Evolutionary conservation across 2,113 vertebrate genomes (phyloP), one percentile per base, ranked within the genome.

Genomic region (Aphelocoma coerulescens): DNA sequence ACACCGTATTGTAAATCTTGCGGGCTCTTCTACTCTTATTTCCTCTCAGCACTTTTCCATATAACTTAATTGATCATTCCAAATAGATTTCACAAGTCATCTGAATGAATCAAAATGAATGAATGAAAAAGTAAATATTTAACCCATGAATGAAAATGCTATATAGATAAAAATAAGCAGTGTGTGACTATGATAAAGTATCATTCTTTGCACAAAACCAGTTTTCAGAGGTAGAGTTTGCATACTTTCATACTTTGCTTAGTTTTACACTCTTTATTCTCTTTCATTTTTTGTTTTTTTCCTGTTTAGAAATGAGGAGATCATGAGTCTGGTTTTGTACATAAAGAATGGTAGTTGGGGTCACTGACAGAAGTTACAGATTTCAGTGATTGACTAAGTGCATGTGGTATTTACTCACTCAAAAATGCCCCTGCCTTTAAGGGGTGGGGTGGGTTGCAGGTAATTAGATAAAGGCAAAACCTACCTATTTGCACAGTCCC

Each of bases 81-180:
- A 68, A 74, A 65, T 33, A 76, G n/a, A 72, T 87, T 66, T 63
- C 33, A 48, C 24, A 67, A 63, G 39, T 84, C 44, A 68, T 26
- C 32, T 73, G 54, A 8, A 49, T 69, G 51, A 82, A 96, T n/a
- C n/a, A n/a, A n/a, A n/a, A n/a, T 73, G 54, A 8, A 49, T 73
- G 54, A 8, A 49, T 69, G 51, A 82, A 96, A 91, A 94, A 92
- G 32, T 79, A 49, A 91, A 95, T 85, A 41, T 23, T 87, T 86
- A 92, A 43, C 35, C 59, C 1, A 2, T 57, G 39, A 94, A 62
- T 76, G 19, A 73, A 85, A 88, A 89, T 73, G 23, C 17, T 69
- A 3, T 49, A 16, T 33, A 79, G 49, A 57, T 88, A 78, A 81
- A 94, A 94, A 49, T 73, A 79, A 89, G 27, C 22, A 48, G 4